Evolutionary conservation across 2,888 invertebrate species (phyloP).

Genomic region (Pammene aurita): DNA sequence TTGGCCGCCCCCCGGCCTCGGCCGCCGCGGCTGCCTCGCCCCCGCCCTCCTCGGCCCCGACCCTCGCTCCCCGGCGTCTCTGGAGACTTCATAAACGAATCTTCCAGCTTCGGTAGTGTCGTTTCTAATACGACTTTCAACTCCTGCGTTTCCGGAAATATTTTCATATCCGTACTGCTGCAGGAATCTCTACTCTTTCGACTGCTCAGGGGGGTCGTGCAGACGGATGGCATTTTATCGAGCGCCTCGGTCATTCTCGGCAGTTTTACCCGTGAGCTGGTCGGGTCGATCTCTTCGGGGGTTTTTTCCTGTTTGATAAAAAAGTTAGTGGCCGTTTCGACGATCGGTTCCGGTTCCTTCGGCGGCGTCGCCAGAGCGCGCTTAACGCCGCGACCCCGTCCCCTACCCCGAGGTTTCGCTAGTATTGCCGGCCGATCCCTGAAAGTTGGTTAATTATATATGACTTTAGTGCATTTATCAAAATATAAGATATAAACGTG

Average conservation of each 20-base stretch:
- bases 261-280: constrained; percentile 74
- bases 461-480: background rate
- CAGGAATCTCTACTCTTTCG: constrained; percentile 58
- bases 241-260: constrained; percentile 78
- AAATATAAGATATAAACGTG: background rate
- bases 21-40: constrained; percentile 54
- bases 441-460: constrained; percentile 47
- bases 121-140: constrained; percentile 55
- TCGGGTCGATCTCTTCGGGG: constrained; percentile 66
- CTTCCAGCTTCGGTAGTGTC: constrained; percentile 53
- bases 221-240: constrained; percentile 68
- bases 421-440: constrained; percentile 73
- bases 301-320: constrained; percentile 49
- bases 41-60: constrained; percentile 48
- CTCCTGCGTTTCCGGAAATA: constrained; percentile 55
- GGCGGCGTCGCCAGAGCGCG: constrained; percentile 48
- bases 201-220: constrained; percentile 68
- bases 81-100: constrained; percentile 61
- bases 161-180: constrained; percentile 50
- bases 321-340: constrained; percentile 51
- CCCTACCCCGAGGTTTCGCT: constrained; percentile 68
- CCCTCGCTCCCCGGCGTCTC: constrained; percentile 50
- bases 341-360: constrained; percentile 49
- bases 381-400: constrained; percentile 66
- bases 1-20: constrained; percentile 53